These are phyloP conservation scores for Vannuccia rotundouncinata DNA, from an alignment of 2,888 invertebrate genomes.

Conservation along the genomic window DNA sequence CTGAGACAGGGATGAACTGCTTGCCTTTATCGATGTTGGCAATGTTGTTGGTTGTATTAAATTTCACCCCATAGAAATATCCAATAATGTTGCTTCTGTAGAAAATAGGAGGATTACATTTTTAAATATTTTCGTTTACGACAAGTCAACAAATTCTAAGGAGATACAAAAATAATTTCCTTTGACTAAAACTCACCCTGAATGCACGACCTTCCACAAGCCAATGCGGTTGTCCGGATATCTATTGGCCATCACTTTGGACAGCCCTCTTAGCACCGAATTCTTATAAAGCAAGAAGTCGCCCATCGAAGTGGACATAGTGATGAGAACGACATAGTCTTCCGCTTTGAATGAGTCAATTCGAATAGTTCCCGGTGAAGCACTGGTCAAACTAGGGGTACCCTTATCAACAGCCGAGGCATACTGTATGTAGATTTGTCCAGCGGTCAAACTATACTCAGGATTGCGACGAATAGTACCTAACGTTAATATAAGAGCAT, in stretches of 20 bases:
- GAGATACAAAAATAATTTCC: neutral
- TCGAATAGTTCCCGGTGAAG: neutral
- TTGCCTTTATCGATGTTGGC: neutral
- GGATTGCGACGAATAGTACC: constrained; percentile 8
- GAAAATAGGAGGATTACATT: neutral
- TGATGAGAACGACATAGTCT: constrained; percentile 26
- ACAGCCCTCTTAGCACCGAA: neutral
- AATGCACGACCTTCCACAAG: neutral
- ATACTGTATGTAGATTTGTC: constrained; percentile 18
- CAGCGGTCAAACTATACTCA: neutral
- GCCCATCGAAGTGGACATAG: neutral
- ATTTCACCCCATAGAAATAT: constrained; percentile 18
- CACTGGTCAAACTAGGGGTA: neutral
- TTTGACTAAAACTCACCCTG: neutral
- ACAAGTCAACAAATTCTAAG: too few species aligned
- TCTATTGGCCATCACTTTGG: neutral
- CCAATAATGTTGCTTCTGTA: constrained; percentile 19
- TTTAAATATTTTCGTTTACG: neutral
- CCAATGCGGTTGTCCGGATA: constrained; percentile 26
- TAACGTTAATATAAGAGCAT: too few species aligned
- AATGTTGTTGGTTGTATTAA: neutral
- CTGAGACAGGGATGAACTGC: neutral
- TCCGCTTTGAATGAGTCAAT: constrained; percentile 27
- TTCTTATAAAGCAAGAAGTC: neutral
- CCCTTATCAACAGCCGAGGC: constrained; percentile 8